A percentile compares a stretch with the other conserved stretches of the same genome.
These are phyloP conservation scores for Pyrgus malvae DNA, from an alignment of 2,888 invertebrate genomes.

Conservation along the genomic window DNA sequence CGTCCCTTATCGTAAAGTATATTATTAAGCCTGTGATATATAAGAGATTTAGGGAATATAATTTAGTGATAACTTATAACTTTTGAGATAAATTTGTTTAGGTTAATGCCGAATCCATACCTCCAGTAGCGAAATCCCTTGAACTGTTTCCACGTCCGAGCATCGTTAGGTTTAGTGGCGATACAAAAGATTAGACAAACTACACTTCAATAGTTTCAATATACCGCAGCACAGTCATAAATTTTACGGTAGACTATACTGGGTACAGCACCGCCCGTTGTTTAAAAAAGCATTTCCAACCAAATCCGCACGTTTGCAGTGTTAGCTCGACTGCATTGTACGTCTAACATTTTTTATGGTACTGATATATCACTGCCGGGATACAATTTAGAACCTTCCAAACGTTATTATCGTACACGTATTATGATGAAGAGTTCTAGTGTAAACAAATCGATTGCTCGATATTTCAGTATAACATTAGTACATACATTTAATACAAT, in stretches of 20 bases:
- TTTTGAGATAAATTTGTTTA: constrained; percentile 21
- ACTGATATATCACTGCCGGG: constrained; percentile 13
- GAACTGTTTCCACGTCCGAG: constrained; percentile 4
- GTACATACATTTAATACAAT: too few species aligned
- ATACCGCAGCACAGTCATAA: constrained; percentile 15
- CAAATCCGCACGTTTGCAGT: constrained; percentile 8
- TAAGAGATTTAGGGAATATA: constrained; percentile 69
- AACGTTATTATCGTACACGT: constrained; percentile 4
- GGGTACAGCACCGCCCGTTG: constrained; percentile 10
- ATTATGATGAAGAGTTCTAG: constrained; percentile 4
- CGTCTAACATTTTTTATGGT: constrained; percentile 8
- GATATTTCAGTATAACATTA: background rate
- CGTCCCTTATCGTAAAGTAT: constrained; percentile 75
- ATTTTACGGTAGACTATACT: constrained; percentile 5
- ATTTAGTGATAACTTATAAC: constrained; percentile 50
- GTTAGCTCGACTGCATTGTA: constrained; percentile 14
- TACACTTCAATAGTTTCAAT: constrained; percentile 17
- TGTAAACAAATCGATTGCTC: background rate
- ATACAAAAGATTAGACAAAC: constrained; percentile 9
- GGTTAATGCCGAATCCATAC: constrained; percentile 13
- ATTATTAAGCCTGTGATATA: constrained; percentile 82
- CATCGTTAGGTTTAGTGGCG: constrained; percentile 16
- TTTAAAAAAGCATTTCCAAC: constrained; percentile 17
- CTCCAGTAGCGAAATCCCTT: background rate
- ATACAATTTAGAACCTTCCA: constrained; percentile 17